These are phyloP conservation scores for Nemotelus pantherinus DNA, from an alignment of 2,888 invertebrate genomes.

Conservation along the genomic window DNA sequence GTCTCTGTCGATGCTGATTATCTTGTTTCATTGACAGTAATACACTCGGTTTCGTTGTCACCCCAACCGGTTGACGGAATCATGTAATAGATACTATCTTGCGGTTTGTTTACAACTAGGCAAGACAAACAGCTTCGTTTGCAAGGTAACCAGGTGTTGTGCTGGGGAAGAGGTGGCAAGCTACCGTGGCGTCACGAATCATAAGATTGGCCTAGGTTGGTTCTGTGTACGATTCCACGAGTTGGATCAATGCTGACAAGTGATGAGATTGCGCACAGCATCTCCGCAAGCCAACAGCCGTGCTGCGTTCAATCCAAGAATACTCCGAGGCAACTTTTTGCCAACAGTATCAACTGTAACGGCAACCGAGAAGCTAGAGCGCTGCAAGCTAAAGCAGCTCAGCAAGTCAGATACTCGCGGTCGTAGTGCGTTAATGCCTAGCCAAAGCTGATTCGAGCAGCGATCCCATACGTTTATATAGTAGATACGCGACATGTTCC, in stretches of 20 bases:
- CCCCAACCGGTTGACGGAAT: too few species aligned
- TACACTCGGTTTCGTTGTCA: too few species aligned
- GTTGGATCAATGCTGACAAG: constrained; percentile 2
- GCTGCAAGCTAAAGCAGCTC: not conserved
- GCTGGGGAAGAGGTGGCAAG: not conserved
- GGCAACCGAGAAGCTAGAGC: not conserved
- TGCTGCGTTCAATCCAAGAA: constrained; percentile 2
- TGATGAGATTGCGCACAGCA: constrained; percentile 32
- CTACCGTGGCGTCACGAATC: constrained; percentile 27
- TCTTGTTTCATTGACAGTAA: too few species aligned
- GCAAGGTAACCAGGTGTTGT: not conserved
- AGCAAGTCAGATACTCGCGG: constrained; percentile 12
- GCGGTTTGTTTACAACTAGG: constrained; percentile 12
- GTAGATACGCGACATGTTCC: constrained; percentile 33
- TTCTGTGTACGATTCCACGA: constrained; percentile 37
- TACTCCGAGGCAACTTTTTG: not conserved
- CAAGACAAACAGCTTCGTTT: not conserved
- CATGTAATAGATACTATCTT: too few species aligned
- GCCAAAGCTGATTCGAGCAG: not conserved
- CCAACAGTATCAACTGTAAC: constrained; percentile 23
- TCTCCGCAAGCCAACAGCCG: not conserved
- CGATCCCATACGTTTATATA: constrained; percentile 32
- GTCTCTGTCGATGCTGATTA: too few species aligned
- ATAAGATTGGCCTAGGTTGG: constrained; percentile 38
- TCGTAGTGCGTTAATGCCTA: constrained; percentile 15